phyloP scores from a whole-genome alignment of 2,113 vertebrate genomes.

The Cheilinus undulatus region DNA sequence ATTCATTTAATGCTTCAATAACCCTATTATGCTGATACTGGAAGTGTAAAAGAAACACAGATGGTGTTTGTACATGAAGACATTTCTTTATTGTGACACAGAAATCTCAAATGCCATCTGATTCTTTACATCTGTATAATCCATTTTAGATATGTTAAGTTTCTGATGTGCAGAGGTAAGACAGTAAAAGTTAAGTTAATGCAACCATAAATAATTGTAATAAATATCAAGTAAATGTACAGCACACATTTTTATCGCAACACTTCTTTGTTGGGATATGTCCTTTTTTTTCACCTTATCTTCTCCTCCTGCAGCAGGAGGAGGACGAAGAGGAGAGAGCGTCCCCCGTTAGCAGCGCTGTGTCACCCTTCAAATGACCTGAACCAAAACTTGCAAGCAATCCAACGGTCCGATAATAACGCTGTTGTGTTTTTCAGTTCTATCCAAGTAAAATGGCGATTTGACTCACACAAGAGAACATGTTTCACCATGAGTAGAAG shows the following conservation, averaged over 20 bases:
- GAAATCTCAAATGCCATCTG: constrained; percentile 81
- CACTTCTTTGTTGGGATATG: constrained; percentile 80
- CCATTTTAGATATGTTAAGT: constrained; percentile 89
- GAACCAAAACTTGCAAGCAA: constrained; percentile 60
- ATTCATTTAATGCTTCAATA: no score
- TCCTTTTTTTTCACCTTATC: constrained; percentile 75
- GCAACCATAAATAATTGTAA: constrained; percentile 99
- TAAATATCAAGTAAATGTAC: constrained; percentile 98
- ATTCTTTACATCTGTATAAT: constrained; percentile 86
- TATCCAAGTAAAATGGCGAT: constrained; percentile 67
- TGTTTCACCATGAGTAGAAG: constrained; percentile 78
- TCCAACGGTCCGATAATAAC: constrained; percentile 53
- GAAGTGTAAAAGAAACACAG: background rate
- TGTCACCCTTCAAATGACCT: constrained; percentile 72
- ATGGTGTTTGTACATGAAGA: constrained; percentile 79
- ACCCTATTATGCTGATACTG: background rate
- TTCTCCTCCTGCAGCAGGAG: constrained; percentile 30
- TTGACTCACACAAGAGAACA: constrained; percentile 79
- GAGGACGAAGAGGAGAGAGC: constrained; percentile 71
- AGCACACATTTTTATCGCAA: constrained; percentile 86
- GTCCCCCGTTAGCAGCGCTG: constrained; percentile 84
- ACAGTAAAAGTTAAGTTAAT: constrained; percentile 91
- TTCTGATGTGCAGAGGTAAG: constrained; percentile 88
- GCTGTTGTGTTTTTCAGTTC: constrained; percentile 50
- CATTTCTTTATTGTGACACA: constrained; percentile 87